These are phyloP conservation scores for Stegastes partitus DNA, from an alignment of 2,113 vertebrate species.

Conservation along the genomic window DNA sequence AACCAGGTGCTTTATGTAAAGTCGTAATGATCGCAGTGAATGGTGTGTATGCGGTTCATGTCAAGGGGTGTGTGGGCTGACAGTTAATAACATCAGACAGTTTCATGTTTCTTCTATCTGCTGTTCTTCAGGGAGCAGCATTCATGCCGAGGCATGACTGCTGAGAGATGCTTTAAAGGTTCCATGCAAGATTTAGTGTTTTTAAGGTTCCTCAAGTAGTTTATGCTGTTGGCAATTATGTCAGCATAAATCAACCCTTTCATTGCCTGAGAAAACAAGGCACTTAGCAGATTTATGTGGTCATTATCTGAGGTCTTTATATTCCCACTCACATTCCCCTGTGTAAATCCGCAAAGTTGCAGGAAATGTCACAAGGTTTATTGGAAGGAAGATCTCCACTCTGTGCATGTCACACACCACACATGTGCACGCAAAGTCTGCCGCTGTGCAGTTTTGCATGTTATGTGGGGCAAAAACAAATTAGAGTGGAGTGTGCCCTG, in stretches of 20 bases:
- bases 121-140: neutral
- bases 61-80: constrained; percentile 17
- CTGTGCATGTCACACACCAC: neutral
- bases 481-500: no score
- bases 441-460: no score
- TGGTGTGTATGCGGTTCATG: constrained; percentile 23
- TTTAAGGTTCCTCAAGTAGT: constrained; percentile 51
- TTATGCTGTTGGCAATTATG: constrained; percentile 69
- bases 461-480: no score
- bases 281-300: constrained; percentile 69
- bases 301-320: constrained; percentile 59
- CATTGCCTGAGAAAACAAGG: constrained; percentile 48
- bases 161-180: constrained; percentile 25
- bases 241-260: constrained; percentile 72
- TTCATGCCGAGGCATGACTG: constrained; percentile 32
- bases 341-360: constrained; percentile 49
- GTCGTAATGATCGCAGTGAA: constrained; percentile 19
- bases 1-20: constrained; percentile 6
- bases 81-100: constrained; percentile 38
- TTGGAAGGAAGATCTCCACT: constrained; percentile 6
- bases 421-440: neutral
- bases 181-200: constrained; percentile 52
- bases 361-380: constrained; percentile 35
- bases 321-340: constrained; percentile 6
- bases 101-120: constrained; percentile 36